phyloP scores from a whole-genome alignment of 2,113 vertebrate genomes.

The Hymenochirus boettgeri region DNA sequence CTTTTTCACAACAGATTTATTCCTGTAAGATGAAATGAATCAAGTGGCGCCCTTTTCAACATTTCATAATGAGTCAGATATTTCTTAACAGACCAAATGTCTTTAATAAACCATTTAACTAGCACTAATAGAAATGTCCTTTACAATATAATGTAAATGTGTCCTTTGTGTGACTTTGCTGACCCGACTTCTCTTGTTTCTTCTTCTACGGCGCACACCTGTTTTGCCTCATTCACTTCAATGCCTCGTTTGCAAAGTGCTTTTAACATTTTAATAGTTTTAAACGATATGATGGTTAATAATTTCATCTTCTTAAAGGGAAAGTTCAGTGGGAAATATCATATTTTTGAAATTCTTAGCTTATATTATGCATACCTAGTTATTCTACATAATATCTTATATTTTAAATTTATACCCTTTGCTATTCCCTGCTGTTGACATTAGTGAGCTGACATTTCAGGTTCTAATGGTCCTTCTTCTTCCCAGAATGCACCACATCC shows the following conservation, averaged over 20 bases:
- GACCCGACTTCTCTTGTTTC: constrained; percentile 25
- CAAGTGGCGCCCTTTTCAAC: constrained; percentile 36
- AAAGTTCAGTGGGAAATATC: no score
- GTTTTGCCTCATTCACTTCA: not conserved
- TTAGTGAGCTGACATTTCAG: no score
- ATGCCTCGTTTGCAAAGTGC: not conserved
- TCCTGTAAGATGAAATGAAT: constrained; percentile 38
- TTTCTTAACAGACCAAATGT: constrained; percentile 41
- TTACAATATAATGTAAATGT: constrained; percentile 39
- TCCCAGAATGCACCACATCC: no score
- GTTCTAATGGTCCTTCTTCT: no score
- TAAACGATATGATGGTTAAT: no score
- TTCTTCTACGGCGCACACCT: not conserved
- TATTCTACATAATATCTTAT: no score
- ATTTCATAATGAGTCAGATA: constrained; percentile 40
- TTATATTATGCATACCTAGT: no score
- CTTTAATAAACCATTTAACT: constrained; percentile 44
- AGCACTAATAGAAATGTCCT: constrained; percentile 43
- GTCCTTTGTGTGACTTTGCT: constrained; percentile 36
- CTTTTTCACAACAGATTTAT: constrained; percentile 42
- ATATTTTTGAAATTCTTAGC: no score
- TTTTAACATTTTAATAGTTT: not conserved
- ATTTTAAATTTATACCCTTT: no score
- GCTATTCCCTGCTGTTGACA: no score
- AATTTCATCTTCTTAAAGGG: no score